These are phyloP conservation scores for Turdus rufiventris DNA, from an alignment of 2,113 vertebrate species.

Conservation along the genomic window DNA sequence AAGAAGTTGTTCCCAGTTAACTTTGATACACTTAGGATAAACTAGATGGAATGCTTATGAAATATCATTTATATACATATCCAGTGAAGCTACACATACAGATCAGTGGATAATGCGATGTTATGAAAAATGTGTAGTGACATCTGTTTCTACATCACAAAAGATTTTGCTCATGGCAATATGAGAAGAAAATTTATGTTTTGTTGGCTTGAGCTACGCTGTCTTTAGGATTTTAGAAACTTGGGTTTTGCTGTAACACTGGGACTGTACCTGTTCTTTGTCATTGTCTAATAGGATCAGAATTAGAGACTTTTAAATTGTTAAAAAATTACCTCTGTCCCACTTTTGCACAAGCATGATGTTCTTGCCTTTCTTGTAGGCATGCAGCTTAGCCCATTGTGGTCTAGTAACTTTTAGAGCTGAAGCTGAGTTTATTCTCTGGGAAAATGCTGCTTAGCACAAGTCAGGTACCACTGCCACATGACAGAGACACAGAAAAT, in stretches of 20 bases:
- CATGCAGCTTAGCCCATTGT: background rate
- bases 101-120: background rate
- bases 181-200: constrained; percentile 9
- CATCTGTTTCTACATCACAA: constrained; percentile 28
- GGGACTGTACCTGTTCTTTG: background rate
- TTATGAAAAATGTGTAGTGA: constrained; percentile 32
- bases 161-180: too few species aligned
- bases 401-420: background rate
- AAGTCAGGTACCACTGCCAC: background rate
- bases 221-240: background rate
- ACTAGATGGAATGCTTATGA: background rate
- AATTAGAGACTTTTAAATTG: background rate
- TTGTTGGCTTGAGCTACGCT: background rate
- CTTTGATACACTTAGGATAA: background rate
- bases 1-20: background rate
- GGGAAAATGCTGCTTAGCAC: background rate
- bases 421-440: fast-evolving
- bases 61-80: constrained; percentile 1
- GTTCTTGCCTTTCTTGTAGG: background rate
- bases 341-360: background rate
- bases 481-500: background rate
- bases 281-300: background rate
- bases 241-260: background rate
- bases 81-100: background rate
- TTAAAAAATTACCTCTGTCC: background rate